Evolutionary conservation across 1,140 invertebrate species (phyloP).

Genomic region (Hypothenemus hampei): DNA sequence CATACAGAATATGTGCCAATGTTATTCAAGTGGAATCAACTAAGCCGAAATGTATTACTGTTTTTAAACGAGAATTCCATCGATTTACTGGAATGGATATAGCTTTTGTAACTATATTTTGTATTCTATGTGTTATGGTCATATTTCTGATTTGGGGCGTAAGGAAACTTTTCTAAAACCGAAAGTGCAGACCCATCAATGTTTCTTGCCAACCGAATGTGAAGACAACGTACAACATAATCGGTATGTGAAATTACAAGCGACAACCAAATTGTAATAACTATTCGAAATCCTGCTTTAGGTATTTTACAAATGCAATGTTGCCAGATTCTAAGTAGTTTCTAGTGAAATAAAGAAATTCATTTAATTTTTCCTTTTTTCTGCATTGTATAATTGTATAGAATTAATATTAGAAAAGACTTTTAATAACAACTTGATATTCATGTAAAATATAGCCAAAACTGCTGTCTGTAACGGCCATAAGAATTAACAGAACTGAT

Average conservation of each 20-base stretch:
- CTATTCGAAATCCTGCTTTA: not conserved
- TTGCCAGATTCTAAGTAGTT: not conserved
- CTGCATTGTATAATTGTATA: too few relatives aligned
- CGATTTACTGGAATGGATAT: constrained; percentile 50
- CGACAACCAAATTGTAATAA: constrained; percentile 50
- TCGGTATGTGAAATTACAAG: constrained; percentile 58
- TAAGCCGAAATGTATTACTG: constrained; percentile 51
- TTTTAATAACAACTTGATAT: too few relatives aligned
- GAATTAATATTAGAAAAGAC: too few relatives aligned
- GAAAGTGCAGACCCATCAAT: constrained; percentile 49
- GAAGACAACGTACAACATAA: constrained; percentile 50
- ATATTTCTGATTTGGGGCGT: constrained; percentile 53
- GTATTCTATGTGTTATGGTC: constrained; percentile 50
- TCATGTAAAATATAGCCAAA: too few relatives aligned
- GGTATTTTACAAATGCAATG: not conserved
- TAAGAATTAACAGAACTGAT: constrained; percentile 27
- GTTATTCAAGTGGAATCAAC: constrained; percentile 29
- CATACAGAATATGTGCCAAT: constrained; percentile 45
- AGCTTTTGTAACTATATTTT: constrained; percentile 50
- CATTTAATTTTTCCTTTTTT: too few relatives aligned
- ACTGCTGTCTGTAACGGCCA: too few relatives aligned
- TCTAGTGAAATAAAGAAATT: too few relatives aligned
- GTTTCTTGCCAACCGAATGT: constrained; percentile 50
- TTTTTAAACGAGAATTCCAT: constrained; percentile 48
- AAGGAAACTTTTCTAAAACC: constrained; percentile 52